Percentiles rank a stretch among this genome's conserved stretches.
These are phyloP conservation scores for Hipposideros armiger DNA, from an alignment of 2,113 vertebrate genomes.

Conservation along the genomic window DNA sequence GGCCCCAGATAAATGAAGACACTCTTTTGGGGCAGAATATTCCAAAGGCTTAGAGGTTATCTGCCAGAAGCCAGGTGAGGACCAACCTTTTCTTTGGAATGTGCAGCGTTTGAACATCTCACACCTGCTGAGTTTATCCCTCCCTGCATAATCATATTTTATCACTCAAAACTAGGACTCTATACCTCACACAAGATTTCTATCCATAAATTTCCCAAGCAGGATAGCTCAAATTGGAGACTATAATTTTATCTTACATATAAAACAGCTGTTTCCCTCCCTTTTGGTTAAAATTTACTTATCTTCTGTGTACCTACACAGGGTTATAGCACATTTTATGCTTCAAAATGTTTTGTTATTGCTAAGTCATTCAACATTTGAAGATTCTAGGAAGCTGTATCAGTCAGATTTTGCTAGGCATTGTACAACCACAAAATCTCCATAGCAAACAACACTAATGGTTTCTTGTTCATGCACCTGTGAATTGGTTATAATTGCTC, in stretches of 20 bases:
- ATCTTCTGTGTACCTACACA: background rate
- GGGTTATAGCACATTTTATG: background rate
- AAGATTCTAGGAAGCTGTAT: background rate
- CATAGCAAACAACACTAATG: background rate
- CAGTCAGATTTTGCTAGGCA: background rate
- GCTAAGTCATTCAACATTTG: background rate
- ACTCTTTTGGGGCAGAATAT: background rate
- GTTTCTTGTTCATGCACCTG: background rate
- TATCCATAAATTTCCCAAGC: background rate
- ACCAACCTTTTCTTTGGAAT: background rate
- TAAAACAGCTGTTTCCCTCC: background rate
- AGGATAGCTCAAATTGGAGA: background rate
- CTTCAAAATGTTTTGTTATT: slow-evolving; percentile 23
- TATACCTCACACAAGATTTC: background rate
- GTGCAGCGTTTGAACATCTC: background rate
- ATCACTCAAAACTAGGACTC: background rate
- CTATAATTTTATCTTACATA: background rate
- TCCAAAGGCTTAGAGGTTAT: background rate
- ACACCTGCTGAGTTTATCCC: background rate
- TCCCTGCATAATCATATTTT: background rate
- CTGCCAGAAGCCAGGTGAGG: background rate
- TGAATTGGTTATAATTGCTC: background rate
- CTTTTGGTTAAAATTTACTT: background rate
- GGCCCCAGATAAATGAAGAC: background rate
- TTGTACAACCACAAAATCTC: background rate